Evolutionary conservation across 2,797 vertebrate genomes (phyloP), one percentile per base, ranked within the genome.

Genomic region (Ctenopoma multispine): DNA sequence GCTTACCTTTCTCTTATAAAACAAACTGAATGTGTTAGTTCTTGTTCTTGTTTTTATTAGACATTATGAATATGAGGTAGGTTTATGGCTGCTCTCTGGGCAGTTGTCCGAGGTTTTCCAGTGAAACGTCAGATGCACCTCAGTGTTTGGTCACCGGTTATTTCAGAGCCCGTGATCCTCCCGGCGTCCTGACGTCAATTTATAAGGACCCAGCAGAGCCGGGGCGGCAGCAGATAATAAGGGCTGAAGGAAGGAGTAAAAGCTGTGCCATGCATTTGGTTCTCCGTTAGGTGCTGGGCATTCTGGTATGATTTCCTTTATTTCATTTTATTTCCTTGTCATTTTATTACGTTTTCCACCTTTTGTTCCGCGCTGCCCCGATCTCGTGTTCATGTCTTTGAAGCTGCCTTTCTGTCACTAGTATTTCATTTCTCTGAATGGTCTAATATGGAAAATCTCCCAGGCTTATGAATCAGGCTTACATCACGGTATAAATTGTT

Each of bases 181-280:
- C 36, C 75, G 83, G 82, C 75, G 79, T 80, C 72, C 81, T 93
- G 92, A 93, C 92, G 92, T 93, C 92, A 93, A 17, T 62, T 50
- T 75, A 84, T 79, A 86, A 87, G 88, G 87, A 86, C 38, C 82
- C 70, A 57, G 73, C 79, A 36, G 79, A 17, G 62, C 69, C 77
- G 79, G 82, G 53, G 84, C 60, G 64, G 68, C 75, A 53, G 54
- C 68, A 68, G 40, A 82, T 14, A 50, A 40, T 46, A 21, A 14
- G 69, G 23, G 47, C 74, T 48, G 80, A 44, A 17, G 29, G 58
- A 5, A 1, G 13, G 31, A 17, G 56, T 18, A 36, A 4, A 10
- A 74, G 62, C 75, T 29, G 86, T 77, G 72, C 79, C 85, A 83
- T 83, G 85, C 5, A 15, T 84, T 24, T 84, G 72, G 75, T 41